phyloP scores from a whole-genome alignment of 2,888 invertebrate genomes.

The Dryomyza anilis region DNA sequence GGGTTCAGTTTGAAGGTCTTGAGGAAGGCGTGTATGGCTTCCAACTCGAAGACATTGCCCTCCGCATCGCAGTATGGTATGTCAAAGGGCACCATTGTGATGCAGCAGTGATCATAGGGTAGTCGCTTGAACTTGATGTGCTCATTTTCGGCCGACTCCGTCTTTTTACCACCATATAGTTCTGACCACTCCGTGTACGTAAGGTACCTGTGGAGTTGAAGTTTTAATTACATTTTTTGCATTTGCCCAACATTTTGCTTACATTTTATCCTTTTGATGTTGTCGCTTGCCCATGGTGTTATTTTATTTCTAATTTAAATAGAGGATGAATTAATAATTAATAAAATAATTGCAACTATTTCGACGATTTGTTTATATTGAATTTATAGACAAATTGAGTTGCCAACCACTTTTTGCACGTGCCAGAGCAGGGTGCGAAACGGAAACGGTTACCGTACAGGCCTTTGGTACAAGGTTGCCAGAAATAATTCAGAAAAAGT shows the following conservation, averaged over 20 bases:
- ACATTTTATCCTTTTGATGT: conserved; percentile 95
- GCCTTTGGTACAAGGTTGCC: too few species aligned
- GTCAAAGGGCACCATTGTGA: conserved; percentile 90
- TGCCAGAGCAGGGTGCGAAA: too few species aligned
- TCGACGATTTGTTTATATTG: conserved; percentile 22
- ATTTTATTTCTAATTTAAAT: conserved; percentile 17
- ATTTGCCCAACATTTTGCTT: conserved; percentile 44
- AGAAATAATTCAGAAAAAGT: too few species aligned
- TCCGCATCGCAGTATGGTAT: conserved; percentile 88
- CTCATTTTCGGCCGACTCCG: conserved; percentile 71
- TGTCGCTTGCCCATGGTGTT: conserved; percentile 88
- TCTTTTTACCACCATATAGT: conserved; percentile 85
- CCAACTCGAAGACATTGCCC: conserved; percentile 92
- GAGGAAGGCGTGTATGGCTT: conserved; percentile 83
- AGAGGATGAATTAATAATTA: background rate
- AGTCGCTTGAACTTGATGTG: conserved; percentile 86
- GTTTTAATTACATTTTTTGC: background rate
- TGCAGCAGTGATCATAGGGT: conserved; percentile 90
- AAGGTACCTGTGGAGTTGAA: conserved; percentile 52
- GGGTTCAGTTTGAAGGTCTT: conserved; percentile 94
- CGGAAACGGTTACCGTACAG: too few species aligned
- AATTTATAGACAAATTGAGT: background rate
- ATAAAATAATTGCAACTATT: background rate
- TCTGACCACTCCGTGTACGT: conserved; percentile 69
- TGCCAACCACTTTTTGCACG: background rate